Evolutionary conservation across 2,888 invertebrate genomes (phyloP), one percentile per base, ranked within the genome.

Genomic region (Spicauda simplicius): DNA sequence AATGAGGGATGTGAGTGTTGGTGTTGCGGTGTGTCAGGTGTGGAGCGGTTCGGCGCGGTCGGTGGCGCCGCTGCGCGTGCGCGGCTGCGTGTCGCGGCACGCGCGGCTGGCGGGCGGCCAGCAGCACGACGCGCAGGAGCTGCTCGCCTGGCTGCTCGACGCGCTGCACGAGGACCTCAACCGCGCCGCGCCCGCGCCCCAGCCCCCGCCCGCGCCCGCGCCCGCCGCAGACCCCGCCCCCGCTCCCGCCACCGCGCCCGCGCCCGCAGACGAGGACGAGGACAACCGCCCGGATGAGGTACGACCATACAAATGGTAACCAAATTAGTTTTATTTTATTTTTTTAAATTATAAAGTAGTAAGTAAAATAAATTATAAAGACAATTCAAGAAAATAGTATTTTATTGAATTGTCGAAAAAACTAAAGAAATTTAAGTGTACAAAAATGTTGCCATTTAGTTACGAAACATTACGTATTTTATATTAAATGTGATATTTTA

Each of bases 71-170:
- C 93, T 98, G 69, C 97, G 97, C 88, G 94, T 98, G 74, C 94
- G 96, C 66, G 96, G 96, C 94, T 97, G 97, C 77, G 97, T 98
- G 74, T 96, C 96, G 37, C 97, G 97, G 80, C 96, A 97, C 91
- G 97, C 97, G 65, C 97, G 97, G 75, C 97, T 98, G 84, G 96
- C 96, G 73, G 97, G 97, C 71, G 97, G 97, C 74, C 97, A 97
- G 12, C 98, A 98, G 89, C 98, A 98, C 89, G 98, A 98, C 94
- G 97, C 98, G 63, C 98, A 97, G 94, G 98, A 98, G 91, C 94
- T 98, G 74, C 94, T 98, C 41, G 97, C 98, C 62, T 98, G 98
- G 95, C 92, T 98, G 73, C 93, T 98, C 77, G 98, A 98, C 91
- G 96, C 97, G 60, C 94, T 98, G 74, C 98, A 98, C 88, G 98